Conservation (phyloP, 1,140 invertebrate genomes). For the Drosophila albomicans region DNA sequence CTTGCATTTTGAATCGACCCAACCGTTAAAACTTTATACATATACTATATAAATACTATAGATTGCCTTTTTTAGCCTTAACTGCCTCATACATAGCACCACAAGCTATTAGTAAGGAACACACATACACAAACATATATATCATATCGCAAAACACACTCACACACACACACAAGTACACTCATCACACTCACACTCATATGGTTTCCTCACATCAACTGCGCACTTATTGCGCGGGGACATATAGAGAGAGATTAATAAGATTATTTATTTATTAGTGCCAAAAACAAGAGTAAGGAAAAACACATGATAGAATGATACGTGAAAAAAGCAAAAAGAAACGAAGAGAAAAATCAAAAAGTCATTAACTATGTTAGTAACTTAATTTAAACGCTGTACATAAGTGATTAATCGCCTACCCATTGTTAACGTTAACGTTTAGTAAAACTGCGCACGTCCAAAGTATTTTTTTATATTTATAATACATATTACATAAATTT, state of each 20-base stretch:
- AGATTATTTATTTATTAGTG: slow-evolving; percentile 81
- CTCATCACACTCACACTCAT: slow-evolving; percentile 27
- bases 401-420: slow-evolving; percentile 35
- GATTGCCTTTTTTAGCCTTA: slow-evolving; percentile 21
- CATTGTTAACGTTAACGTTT: slow-evolving; percentile 40
- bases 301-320: neutral
- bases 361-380: slow-evolving; percentile 72
- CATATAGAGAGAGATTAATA: slow-evolving; percentile 72
- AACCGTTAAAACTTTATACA: slow-evolving; percentile 11
- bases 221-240: slow-evolving; percentile 23
- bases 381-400: slow-evolving; percentile 41
- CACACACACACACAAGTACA: slow-evolving; percentile 20
- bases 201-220: slow-evolving; percentile 52
- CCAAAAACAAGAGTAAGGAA: slow-evolving; percentile 56
- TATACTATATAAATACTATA: slow-evolving; percentile 11
- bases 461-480: slow-evolving; percentile 74
- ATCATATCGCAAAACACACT: slow-evolving; percentile 17
- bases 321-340: neutral
- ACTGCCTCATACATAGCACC: slow-evolving; percentile 15
- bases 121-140: slow-evolving; percentile 7
- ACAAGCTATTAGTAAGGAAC: slow-evolving; percentile 6
- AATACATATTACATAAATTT: slow-evolving; percentile 41
- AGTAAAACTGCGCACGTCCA: slow-evolving; percentile 67
- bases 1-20: slow-evolving; percentile 53
- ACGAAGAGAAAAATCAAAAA: slow-evolving; percentile 49